Base-by-base conservation (phyloP, 2,888 invertebrate genomes). In the Athalia circularis region DNA sequence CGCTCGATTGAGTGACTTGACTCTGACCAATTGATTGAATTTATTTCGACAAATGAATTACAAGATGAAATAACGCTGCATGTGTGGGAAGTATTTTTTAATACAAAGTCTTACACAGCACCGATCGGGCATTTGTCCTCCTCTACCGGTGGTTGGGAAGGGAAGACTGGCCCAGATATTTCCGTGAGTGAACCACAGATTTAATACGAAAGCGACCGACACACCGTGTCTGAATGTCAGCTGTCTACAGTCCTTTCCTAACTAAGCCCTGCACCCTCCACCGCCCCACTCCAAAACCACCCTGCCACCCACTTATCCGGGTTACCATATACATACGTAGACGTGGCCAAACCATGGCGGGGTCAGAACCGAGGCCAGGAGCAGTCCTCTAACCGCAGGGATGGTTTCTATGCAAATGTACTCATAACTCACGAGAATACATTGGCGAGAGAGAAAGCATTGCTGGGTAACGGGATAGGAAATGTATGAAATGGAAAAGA, bases 391-490 rank as follows among this genome's bases (percentile, higher is more conserved):
- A 72, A 72, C 72, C 72, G 59, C 59, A 72, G 80, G 81, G 77
- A 83, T 84, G 84, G 85, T 88, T 85, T 86, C 86, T 86, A 86
- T 88, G 87, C 86, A 88, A 88, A 88, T 88, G 84, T 82, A 84
- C 84, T 84, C 85, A 86, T 86, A 86, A 86, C 84, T 84, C 85
- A 84, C 78, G 77, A 78, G 78, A 83, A 83, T 80, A 82, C 83
- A 83, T 83, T 81, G 80, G 80, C 59, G 57, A 11, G 72, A 61
- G 61, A 70, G 70, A 54, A 57, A 45, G 70, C 29, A 54, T 70
- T 57, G 65, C 65, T 65, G 43, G 65, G 47, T 47, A 65, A 65
- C 54, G 8, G 65, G 11, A 65, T 47, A 67, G 68, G 54, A 68
- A 70, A 70, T 29, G 72, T 59, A 72, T 29, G 43, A 68, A 68